Conservation (phyloP, 1,140 invertebrate genomes). For the Lysiphlebus fabarum region DNA sequence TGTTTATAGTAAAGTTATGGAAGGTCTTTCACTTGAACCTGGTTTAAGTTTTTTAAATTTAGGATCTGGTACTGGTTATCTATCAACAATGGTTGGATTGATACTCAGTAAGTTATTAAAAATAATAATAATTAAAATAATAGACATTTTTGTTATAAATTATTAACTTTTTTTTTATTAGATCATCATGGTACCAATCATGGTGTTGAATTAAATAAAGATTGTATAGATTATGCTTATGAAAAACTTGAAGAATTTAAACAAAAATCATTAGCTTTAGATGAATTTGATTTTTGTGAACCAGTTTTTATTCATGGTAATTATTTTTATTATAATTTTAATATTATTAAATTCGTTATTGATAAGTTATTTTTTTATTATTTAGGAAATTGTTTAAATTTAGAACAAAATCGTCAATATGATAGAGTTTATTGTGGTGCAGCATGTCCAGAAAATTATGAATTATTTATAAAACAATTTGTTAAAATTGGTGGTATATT, state of each 20-base stretch:
- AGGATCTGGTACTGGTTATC: slow-evolving; percentile 86
- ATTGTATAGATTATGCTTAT: slow-evolving; percentile 75
- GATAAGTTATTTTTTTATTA: too few relatives aligned
- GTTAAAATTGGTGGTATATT: slow-evolving; percentile 80
- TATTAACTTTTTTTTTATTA: slow-evolving; percentile 35
- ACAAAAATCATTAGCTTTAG: slow-evolving; percentile 66
- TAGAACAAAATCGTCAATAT: slow-evolving; percentile 65
- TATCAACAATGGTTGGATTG: slow-evolving; percentile 86
- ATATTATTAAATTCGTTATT: too few relatives aligned
- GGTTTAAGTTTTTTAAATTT: slow-evolving; percentile 85
- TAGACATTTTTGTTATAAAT: slow-evolving; percentile 10
- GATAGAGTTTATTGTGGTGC: slow-evolving; percentile 90
- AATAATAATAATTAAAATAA: not conserved
- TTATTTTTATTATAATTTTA: too few relatives aligned
- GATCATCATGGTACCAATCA: slow-evolving; percentile 76
- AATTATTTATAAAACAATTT: slow-evolving; percentile 74
- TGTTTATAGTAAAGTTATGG: slow-evolving; percentile 89
- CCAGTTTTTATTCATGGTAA: slow-evolving; percentile 78
- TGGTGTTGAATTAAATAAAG: slow-evolving; percentile 78
- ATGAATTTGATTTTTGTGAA: slow-evolving; percentile 85
- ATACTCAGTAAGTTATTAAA: slow-evolving; percentile 64
- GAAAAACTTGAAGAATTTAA: slow-evolving; percentile 73
- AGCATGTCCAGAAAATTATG: slow-evolving; percentile 69
- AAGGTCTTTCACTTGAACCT: slow-evolving; percentile 68
- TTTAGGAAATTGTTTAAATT: slow-evolving; percentile 75